Evolutionary conservation across 2,113 vertebrate species (phyloP).

Genomic region (Cyprinodon tularosa): DNA sequence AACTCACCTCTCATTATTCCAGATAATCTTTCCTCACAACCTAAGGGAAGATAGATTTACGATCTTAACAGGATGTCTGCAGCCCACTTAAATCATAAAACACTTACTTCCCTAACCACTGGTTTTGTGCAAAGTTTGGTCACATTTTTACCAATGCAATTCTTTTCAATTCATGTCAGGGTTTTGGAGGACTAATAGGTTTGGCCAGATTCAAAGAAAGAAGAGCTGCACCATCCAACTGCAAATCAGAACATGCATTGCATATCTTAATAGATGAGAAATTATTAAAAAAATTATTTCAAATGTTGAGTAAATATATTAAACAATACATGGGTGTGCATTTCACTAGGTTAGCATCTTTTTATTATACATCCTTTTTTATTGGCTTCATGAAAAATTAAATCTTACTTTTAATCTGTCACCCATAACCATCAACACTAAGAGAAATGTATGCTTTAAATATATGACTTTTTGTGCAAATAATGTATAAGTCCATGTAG

Average conservation of each 20-base stretch:
- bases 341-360: not conserved
- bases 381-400: not conserved
- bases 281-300: not conserved
- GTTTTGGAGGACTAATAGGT: too few species aligned
- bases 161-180: too few species aligned
- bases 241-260: not conserved
- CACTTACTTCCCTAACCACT: not conserved
- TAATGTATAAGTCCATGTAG: not conserved
- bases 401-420: not conserved
- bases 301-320: not conserved
- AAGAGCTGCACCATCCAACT: not conserved
- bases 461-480: not conserved
- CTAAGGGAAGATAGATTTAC: not conserved
- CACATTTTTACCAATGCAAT: not conserved
- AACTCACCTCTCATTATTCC: not conserved
- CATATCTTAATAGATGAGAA: not conserved
- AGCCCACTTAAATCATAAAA: not conserved
- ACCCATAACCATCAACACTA: not conserved
- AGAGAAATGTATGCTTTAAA: not conserved
- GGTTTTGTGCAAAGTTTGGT: not conserved
- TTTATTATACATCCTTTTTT: not conserved
- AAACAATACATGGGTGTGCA: not conserved
- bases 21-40: not conserved
- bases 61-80: not conserved
- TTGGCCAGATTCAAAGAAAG: too few species aligned